These are phyloP conservation scores for Hypsibius dujardini DNA, from an alignment of 1,140 invertebrate genomes.

Conservation along the genomic window DNA sequence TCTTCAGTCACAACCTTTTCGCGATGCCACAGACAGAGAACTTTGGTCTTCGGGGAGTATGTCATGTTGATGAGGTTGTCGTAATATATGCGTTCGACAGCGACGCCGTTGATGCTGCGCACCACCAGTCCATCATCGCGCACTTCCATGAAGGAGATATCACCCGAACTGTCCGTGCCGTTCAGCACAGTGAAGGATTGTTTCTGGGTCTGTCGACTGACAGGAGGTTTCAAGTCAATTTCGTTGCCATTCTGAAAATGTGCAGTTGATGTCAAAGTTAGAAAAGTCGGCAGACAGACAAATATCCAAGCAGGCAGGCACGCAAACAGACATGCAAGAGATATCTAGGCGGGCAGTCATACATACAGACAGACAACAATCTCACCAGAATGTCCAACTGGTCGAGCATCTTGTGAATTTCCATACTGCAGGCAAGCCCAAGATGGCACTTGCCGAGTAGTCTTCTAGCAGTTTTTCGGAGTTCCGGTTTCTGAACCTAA, in stretches of 20 bases:
- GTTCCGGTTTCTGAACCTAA: constrained; percentile 61
- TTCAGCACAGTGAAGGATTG: constrained; percentile 95
- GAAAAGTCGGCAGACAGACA: constrained; percentile 6
- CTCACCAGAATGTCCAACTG: constrained; percentile 80
- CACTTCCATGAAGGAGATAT: constrained; percentile 86
- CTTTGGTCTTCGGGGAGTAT: constrained; percentile 91
- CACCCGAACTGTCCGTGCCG: constrained; percentile 66
- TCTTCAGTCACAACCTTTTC: constrained; percentile 22
- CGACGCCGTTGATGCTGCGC: constrained; percentile 73
- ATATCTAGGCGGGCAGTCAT: not conserved
- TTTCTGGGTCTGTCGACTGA: constrained; percentile 66
- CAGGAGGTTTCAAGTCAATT: constrained; percentile 77
- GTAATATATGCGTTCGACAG: constrained; percentile 95
- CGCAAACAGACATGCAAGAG: too few species aligned
- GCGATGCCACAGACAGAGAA: constrained; percentile 70
- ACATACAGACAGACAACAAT: constrained; percentile 19
- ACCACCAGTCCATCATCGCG: constrained; percentile 90
- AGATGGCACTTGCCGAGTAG: constrained; percentile 94
- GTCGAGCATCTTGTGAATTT: constrained; percentile 88
- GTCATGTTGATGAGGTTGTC: constrained; percentile 98
- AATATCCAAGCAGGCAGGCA: too few species aligned
- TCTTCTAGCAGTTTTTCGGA: constrained; percentile 76
- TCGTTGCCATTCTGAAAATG: constrained; percentile 59
- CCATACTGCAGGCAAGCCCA: constrained; percentile 85
- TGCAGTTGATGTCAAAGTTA: constrained; percentile 19